Evolutionary conservation across 2,888 invertebrate species (phyloP), one percentile per base, ranked within the genome.

Genomic region (Allophyes oxyacanthae): DNA sequence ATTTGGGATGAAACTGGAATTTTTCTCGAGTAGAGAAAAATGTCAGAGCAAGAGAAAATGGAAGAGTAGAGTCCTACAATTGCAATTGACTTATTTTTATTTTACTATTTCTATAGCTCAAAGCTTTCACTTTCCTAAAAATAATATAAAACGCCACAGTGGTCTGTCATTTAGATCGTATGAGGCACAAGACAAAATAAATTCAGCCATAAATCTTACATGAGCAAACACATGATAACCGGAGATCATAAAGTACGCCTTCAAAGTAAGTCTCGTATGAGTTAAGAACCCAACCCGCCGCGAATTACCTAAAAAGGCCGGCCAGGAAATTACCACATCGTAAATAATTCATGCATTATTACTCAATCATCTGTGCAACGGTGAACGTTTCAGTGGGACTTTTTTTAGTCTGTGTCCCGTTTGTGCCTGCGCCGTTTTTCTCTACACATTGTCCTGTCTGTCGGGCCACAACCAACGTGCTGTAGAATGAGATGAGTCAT

Each of bases 331-430:
- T 89, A 90, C 87, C 88, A 89, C 90, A 87, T 89, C 85, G 90
- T 92, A 90, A 92, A 93, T 93, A 92, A 92, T 92, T 91, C 91
- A 90, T 90, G 82, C 81, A 87, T 87, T 91, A 92, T 91, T 93
- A 91, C 92, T 91, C 87, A 92, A 93, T 92, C 88, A 87, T 79
- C 75, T 78, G 67, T 59, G 83, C 85, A 88, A 89, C 88, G 89
- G 89, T 87, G 83, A 83, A 86, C 79, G 75, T 86, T 87, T 83
- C 85, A 86, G 85, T 75, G 75, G 73, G 75, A 69, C 77, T 70
- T 62, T 77, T 87, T 86, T 83, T 55, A 25, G 50, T 75, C 70
- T 55, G 60, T 64, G 72, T 79, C 78, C 83, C 83, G 80, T 83
- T 84, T 73, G 79, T 72, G 73, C 53, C 61, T 33, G 59, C 64